Conservation (phyloP, 2,888 invertebrate genomes). For the Acleris literana region DNA sequence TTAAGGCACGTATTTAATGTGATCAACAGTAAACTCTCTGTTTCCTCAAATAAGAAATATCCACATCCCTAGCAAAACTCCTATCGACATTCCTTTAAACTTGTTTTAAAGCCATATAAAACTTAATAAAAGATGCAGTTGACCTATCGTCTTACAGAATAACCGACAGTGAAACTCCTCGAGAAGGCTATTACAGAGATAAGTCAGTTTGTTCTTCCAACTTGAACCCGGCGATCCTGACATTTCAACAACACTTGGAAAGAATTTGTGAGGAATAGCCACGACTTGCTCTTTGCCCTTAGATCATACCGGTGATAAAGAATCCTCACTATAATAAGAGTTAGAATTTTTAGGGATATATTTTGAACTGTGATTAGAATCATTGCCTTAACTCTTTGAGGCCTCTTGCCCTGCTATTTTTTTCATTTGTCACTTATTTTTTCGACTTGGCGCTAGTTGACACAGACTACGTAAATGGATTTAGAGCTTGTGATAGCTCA, state of each 20-base stretch:
- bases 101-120: not conserved
- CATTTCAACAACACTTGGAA: slow-evolving; percentile 40
- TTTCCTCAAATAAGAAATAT: too few relatives aligned
- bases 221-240: slow-evolving; percentile 38
- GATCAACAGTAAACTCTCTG: too few relatives aligned
- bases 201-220: slow-evolving; percentile 29
- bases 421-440: too few relatives aligned
- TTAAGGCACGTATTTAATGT: too few relatives aligned
- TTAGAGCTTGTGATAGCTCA: too few relatives aligned
- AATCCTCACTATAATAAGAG: slow-evolving; percentile 26
- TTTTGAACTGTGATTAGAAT: slow-evolving; percentile 1
- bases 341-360: slow-evolving; percentile 32
- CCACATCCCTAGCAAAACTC: too few relatives aligned
- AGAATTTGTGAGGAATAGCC: slow-evolving; percentile 53
- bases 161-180: slow-evolving; percentile 7
- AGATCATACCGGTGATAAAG: slow-evolving; percentile 40
- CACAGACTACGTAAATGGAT: too few relatives aligned
- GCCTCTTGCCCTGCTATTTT: too few relatives aligned
- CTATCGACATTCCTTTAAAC: too few relatives aligned
- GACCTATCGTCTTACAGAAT: not conserved
- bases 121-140: not conserved
- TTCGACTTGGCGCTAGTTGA: too few relatives aligned
- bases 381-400: too few relatives aligned
- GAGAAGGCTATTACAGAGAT: slow-evolving; percentile 32
- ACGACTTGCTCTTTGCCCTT: slow-evolving; percentile 50